Evolutionary conservation across 2,888 invertebrate genomes (phyloP).

Genomic region (Drosophila subquinaria): DNA sequence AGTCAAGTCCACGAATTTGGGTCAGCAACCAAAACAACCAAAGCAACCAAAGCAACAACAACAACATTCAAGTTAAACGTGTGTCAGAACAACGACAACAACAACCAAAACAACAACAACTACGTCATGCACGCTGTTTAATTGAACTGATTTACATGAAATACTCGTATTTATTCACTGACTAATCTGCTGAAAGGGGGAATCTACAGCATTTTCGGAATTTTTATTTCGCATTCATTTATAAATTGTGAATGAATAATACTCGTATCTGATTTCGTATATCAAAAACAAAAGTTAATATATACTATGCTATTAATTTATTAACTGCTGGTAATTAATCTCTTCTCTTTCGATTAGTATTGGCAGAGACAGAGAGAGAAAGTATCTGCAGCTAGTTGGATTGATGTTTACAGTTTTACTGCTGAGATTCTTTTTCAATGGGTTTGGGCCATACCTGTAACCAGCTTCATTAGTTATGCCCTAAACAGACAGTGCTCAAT

Average conservation of each 20-base stretch:
- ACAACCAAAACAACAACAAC: slow-evolving; percentile 22
- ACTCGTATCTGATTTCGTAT: slow-evolving; percentile 2
- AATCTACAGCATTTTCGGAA: slow-evolving; percentile 17
- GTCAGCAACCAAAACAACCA: slow-evolving; percentile 55
- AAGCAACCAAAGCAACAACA: slow-evolving; percentile 25
- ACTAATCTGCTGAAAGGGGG: slow-evolving; percentile 49
- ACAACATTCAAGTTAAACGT: slow-evolving; percentile 58
- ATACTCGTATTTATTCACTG: slow-evolving; percentile 44
- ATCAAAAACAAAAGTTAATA: not conserved
- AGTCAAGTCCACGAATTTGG: slow-evolving; percentile 72
- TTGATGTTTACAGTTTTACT: slow-evolving; percentile 2
- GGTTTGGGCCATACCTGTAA: not conserved
- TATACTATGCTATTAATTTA: not conserved
- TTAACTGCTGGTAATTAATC: slow-evolving; percentile 12
- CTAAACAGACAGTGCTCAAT: slow-evolving; percentile 22
- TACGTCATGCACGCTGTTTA: slow-evolving; percentile 62
- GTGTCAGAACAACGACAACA: slow-evolving; percentile 45
- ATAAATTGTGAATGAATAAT: slow-evolving; percentile 7
- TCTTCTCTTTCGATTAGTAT: not conserved
- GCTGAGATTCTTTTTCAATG: not conserved
- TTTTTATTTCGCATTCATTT: slow-evolving; percentile 1
- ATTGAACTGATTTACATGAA: slow-evolving; percentile 65
- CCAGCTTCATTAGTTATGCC: slow-evolving; percentile 36
- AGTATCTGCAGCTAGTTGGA: slow-evolving; percentile 10
- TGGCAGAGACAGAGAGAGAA: slow-evolving; percentile 15